Percentiles rank a stretch among this genome's conserved stretches.
Evolutionary conservation across 2,797 vertebrate genomes (phyloP).

Genomic region (Danio jaintianensis): DNA sequence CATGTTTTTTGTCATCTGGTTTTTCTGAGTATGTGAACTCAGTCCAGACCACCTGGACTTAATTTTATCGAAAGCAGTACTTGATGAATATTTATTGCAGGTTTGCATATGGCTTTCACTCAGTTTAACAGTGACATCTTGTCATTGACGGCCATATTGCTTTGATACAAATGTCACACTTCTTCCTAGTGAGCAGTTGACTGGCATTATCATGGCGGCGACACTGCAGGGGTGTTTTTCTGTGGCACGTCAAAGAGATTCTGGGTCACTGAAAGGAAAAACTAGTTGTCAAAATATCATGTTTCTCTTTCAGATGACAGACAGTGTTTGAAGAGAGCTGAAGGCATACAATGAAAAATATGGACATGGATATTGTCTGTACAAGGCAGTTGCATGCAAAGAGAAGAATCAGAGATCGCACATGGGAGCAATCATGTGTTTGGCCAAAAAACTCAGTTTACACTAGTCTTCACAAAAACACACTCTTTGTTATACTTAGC

Average conservation of each 20-base stretch:
- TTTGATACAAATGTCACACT: conserved; percentile 17
- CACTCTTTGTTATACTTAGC: conserved; percentile 10
- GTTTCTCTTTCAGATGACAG: conserved; percentile 26
- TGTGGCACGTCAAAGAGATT: conserved; percentile 13
- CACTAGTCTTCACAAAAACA: conserved; percentile 7
- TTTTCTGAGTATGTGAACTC: conserved; percentile 11
- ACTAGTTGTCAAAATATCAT: conserved; percentile 31
- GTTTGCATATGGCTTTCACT: not conserved
- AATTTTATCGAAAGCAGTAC: conserved; percentile 22
- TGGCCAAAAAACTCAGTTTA: conserved; percentile 6
- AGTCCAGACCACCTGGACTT: conserved; percentile 10
- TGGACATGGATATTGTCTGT: conserved; percentile 35
- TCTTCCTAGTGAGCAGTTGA: conserved; percentile 5
- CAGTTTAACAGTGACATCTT: conserved; percentile 4
- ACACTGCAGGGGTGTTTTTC: conserved; percentile 8
- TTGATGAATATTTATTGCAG: not conserved
- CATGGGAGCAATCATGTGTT: conserved; percentile 26
- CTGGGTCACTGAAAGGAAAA: conserved; percentile 20
- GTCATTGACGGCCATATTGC: not conserved
- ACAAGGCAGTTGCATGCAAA: not conserved
- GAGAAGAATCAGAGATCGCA: conserved; percentile 30
- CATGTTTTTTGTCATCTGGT: conserved; percentile 9
- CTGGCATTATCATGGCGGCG: conserved; percentile 26
- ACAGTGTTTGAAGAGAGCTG: conserved; percentile 27
- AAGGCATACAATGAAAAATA: conserved; percentile 36